Conservation (phyloP, 2,797 vertebrate genomes). For the Melanotaenia nigrans region DNA sequence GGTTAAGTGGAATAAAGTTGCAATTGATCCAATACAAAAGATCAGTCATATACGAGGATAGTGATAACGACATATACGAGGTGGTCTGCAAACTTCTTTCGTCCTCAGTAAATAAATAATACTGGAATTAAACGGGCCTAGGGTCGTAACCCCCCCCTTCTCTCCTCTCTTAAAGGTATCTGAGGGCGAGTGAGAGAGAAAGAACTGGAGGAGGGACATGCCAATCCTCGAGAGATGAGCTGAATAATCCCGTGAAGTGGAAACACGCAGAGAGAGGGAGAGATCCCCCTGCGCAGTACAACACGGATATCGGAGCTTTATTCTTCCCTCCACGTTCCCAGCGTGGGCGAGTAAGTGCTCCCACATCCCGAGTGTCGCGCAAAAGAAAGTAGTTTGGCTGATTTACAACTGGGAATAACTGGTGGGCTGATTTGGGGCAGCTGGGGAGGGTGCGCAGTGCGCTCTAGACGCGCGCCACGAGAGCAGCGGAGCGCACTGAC, state of each 20-base stretch:
- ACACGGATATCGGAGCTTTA: conserved; percentile 54
- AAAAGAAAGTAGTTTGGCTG: conserved; percentile 9
- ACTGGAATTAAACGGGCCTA: conserved; percentile 61
- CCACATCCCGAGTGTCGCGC: conserved; percentile 23
- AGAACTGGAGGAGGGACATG: conserved; percentile 10
- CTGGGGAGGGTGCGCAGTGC: background rate
- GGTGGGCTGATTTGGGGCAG: background rate
- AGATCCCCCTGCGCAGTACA: conserved; percentile 21
- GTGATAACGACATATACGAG: conserved; percentile 20
- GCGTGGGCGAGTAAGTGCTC: conserved; percentile 32
- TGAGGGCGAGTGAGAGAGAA: conserved; percentile 17
- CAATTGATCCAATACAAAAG: background rate
- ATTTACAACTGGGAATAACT: background rate
- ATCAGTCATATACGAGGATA: conserved; percentile 18
- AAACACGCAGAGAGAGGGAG: conserved; percentile 13
- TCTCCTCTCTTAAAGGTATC: conserved; percentile 61
- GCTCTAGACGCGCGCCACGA: conserved; percentile 47
- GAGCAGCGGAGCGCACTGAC: conserved; percentile 36
- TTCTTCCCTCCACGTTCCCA: conserved; percentile 18
- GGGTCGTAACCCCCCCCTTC: conserved; percentile 49
- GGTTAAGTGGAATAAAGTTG: background rate
- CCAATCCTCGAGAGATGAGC: conserved; percentile 34
- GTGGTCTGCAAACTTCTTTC: conserved; percentile 13
- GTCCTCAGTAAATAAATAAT: conserved; percentile 42
- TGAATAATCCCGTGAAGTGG: conserved; percentile 54